A percentile compares a stretch with the other conserved stretches of the same genome.
Evolutionary conservation across 2,888 invertebrate species (phyloP).

Genomic region (Drosophila picticornis): DNA sequence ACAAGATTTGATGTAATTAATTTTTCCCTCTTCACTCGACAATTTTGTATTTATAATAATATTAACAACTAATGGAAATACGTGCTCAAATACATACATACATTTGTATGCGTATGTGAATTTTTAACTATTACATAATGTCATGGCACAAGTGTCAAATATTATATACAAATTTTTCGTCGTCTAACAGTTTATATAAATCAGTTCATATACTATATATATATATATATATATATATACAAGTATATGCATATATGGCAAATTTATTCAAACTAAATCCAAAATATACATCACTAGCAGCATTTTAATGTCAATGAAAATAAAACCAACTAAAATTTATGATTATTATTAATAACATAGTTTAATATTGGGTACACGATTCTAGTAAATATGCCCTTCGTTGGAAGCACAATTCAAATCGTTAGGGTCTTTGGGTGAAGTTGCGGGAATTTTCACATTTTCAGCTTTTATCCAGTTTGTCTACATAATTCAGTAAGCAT

Average conservation of each 20-base stretch:
- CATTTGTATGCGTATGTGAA: slow-evolving; percentile 11
- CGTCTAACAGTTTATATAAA: slow-evolving; percentile 71
- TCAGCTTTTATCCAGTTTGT: slow-evolving; percentile 8
- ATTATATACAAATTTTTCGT: slow-evolving; percentile 55
- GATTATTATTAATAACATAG: slow-evolving; percentile 68
- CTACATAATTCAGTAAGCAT: slow-evolving; percentile 12
- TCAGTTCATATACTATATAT: slow-evolving; percentile 48
- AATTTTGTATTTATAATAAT: slow-evolving; percentile 28
- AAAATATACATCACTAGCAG: slow-evolving; percentile 72
- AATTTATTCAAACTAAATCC: slow-evolving; percentile 73
- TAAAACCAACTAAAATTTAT: slow-evolving; percentile 74
- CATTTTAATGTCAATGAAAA: slow-evolving; percentile 73
- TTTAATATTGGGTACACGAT: slow-evolving; percentile 47
- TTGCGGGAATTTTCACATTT: slow-evolving; percentile 19
- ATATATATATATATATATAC: slow-evolving; percentile 27
- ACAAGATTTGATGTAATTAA: slow-evolving; percentile 44
- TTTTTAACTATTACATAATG: slow-evolving; percentile 28
- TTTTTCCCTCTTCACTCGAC: slow-evolving; percentile 41
- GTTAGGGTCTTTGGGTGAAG: slow-evolving; percentile 52
- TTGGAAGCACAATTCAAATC: slow-evolving; percentile 77
- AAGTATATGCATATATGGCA: slow-evolving; percentile 48
- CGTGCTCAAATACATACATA: slow-evolving; percentile 27
- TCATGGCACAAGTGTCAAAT: slow-evolving; percentile 24
- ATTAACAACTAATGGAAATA: slow-evolving; percentile 21
- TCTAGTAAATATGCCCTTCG: background rate